Base-by-base conservation (phyloP, 2,797 vertebrate genomes). In the Benthosema pterotum region DNA sequence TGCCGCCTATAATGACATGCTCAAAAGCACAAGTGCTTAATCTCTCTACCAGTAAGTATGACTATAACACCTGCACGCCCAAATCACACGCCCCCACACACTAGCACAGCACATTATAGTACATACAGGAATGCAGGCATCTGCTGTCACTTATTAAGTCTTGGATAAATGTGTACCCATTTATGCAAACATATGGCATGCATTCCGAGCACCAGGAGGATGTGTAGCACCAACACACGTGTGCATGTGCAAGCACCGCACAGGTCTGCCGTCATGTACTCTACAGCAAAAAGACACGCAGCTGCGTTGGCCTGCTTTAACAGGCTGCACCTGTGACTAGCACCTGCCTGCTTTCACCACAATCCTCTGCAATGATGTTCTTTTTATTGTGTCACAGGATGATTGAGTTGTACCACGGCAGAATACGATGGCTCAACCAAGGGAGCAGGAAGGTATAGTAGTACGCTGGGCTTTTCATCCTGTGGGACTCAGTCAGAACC, bases 381-480 rank as follows among this genome's bases (percentile, higher is more conserved):
- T 46, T 4, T 46, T 28, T 13, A 51, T 47, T 25, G 3, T 58
- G 12, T 15, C n/a, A 15, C 60, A 85, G 83, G 32, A 38, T 46
- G 16, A 65, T 75, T 38, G 78, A 80, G 11, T 73, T 88, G 48
- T 94, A 91, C 49, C 89, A 91, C 42, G 80, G 83, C 56, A 87
- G 89, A 71, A 77, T 94, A 49, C 82, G 57, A 60, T 95, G 94
- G 93, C 88, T 95, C 3, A 80, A 83, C 70, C 86, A 90, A 60
- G 81, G 86, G 78, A 93, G 90, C 86, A 91, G 78, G 72, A 94
- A 94, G 94, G 94, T 95, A 90, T 67, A 57, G 25, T 15, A 11
- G 18, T 38, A 14, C 52, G 15, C 50, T 25, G 22, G 22, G n/a
- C n/a, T 25, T 25, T 5, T 25, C 22, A 25, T 3, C 22, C 22